phyloP scores from a whole-genome alignment of 2,888 invertebrate genomes.

The Ceraclea dissimilis region DNA sequence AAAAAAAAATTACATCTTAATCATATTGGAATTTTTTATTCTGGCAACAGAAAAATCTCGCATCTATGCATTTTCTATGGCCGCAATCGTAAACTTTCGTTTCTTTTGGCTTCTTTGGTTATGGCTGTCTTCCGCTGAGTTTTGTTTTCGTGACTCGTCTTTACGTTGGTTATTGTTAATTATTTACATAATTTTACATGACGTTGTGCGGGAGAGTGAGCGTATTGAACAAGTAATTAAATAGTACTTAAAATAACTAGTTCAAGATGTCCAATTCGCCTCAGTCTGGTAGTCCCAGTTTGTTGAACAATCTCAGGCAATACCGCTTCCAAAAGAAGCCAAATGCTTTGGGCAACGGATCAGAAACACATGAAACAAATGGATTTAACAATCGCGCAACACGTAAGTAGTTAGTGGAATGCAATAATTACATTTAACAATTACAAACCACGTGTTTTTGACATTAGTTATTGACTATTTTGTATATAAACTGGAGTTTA shows the following conservation, averaged over 20 bases:
- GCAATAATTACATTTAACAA: neutral
- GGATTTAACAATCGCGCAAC: constrained; percentile 9
- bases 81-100: neutral
- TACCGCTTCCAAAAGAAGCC: constrained; percentile 63
- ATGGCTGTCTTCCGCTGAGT: neutral
- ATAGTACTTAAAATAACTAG: neutral
- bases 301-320: constrained; percentile 56
- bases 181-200: constrained; percentile 5
- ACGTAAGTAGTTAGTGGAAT: constrained; percentile 11
- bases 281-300: constrained; percentile 29
- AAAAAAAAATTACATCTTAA: too few relatives aligned
- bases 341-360: constrained; percentile 32
- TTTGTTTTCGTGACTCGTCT: neutral
- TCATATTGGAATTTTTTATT: too few relatives aligned
- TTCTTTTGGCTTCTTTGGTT: neutral
- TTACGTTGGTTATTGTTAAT: neutral
- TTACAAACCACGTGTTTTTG: constrained; percentile 30
- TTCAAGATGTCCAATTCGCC: constrained; percentile 20
- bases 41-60: too few relatives aligned
- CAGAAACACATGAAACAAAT: constrained; percentile 12
- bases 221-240: neutral
- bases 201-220: neutral
- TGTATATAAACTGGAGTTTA: constrained; percentile 10
- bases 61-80: too few relatives aligned
- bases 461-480: constrained; percentile 19